Evolutionary conservation across 92 coral and sea anemone species (phyloP), one percentile per base, ranked within the genome.

Genomic region (Palythoa heliodiscus): DNA sequence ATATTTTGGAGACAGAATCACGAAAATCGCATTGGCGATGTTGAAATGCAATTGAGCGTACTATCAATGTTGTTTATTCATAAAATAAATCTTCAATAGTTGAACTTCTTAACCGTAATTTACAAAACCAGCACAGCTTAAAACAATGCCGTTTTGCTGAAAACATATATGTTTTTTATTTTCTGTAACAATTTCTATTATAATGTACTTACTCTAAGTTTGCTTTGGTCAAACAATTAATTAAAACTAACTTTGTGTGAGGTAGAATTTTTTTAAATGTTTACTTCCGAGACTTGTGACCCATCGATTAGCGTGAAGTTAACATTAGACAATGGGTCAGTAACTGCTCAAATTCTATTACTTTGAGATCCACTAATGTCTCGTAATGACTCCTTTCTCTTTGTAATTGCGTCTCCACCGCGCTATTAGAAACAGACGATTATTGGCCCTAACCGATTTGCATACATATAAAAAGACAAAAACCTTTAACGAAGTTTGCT

Each of bases 281-380:
- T 24, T 35, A 39, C 50, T 58, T 37, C 40, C 50, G 50, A 25
- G 63, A 29, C 48, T 77, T 77, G 25, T 67, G 82, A 73, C 78
- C 38, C 9, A 50, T 39, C 7, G 66, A 58, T 15, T 1, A 54
- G 40, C 40, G 11, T 24, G 20, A 23, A 25, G 19, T 50, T 40
- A 60, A 58, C 67, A 16, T 60, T 58, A 35, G 1, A 40, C 63
- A 78, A 39, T 19, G 22, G 73, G 4, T 23, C 13, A 67, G 74
- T 43, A 60, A 80, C 84, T 19, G 74, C 11, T 76, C 81, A 53
- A 47, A 80, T 47, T 67, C 84, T 80, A 67, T 80, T 66, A 80
- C 20, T 66, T 64, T 19, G 9, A 66, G 61, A 67, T 17, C 82
- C 69, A 78, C 83, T 63, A 63, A 63, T 19, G 22, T 69, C 73